Conservation (phyloP, 2,797 vertebrate species). For the Muraenolepis orangiensis region DNA sequence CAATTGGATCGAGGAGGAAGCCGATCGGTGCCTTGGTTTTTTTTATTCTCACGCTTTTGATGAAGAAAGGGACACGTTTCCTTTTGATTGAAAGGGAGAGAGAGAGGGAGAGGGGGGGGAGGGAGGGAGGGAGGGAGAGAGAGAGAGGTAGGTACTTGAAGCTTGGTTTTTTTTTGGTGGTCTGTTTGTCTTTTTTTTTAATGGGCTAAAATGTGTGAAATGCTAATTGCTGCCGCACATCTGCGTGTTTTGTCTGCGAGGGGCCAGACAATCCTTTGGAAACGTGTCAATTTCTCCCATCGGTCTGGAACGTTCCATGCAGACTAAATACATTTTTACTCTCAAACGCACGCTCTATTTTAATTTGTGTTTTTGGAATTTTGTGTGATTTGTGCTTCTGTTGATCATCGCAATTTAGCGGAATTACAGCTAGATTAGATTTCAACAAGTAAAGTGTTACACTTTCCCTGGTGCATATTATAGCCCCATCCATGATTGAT, state of each 20-base stretch:
- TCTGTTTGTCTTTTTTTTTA: conserved; percentile 30
- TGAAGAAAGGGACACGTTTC: not conserved
- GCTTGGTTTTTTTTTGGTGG: not conserved
- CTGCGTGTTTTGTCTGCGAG: conserved; percentile 49
- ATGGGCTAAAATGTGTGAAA: conserved; percentile 41
- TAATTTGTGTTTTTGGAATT: too few relatives aligned
- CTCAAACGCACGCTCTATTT: not conserved
- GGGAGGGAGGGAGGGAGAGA: too few relatives aligned
- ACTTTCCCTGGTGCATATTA: too few relatives aligned
- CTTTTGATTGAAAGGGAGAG: conserved; percentile 31
- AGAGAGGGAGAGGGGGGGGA: too few relatives aligned
- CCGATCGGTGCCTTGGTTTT: not conserved
- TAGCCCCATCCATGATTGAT: too few relatives aligned
- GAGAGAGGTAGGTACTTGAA: conserved; percentile 38
- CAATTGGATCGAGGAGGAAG: not conserved
- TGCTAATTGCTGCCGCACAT: conserved; percentile 44
- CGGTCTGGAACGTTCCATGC: not conserved
- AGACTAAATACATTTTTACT: not conserved
- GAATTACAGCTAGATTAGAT: too few relatives aligned
- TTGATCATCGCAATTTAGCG: too few relatives aligned
- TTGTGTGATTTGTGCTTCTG: too few relatives aligned
- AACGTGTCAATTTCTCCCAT: conserved; percentile 37
- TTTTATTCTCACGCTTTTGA: not conserved
- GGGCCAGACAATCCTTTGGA: conserved; percentile 46
- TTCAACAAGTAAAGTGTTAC: too few relatives aligned